Evolutionary conservation across 1,140 invertebrate genomes (phyloP).

Genomic region (Chironomus tepperi): DNA sequence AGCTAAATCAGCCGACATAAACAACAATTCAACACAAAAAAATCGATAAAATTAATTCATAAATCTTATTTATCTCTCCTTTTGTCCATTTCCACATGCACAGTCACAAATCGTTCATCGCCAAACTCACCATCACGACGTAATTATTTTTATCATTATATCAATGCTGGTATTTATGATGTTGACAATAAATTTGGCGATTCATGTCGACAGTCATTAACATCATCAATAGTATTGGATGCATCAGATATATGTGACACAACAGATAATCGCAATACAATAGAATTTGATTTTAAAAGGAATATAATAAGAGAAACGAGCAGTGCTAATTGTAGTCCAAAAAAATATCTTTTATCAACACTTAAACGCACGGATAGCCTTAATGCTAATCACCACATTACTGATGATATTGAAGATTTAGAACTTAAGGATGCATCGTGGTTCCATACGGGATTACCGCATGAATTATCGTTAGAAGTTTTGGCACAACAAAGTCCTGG

Average conservation of each 20-base stretch:
- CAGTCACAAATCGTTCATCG: slow-evolving; percentile 17
- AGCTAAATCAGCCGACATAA: too few relatives aligned
- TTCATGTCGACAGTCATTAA: slow-evolving; percentile 19
- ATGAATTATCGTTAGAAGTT: slow-evolving; percentile 71
- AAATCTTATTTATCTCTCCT: not conserved
- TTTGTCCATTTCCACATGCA: not conserved
- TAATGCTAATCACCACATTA: slow-evolving; percentile 20
- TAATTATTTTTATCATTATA: slow-evolving; percentile 19
- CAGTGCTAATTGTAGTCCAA: slow-evolving; percentile 21
- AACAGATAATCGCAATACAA: not conserved
- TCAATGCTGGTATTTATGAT: slow-evolving; percentile 21
- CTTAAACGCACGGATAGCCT: slow-evolving; percentile 18
- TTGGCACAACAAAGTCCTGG: slow-evolving; percentile 79
- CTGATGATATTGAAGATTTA: slow-evolving; percentile 49
- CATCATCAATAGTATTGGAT: slow-evolving; percentile 10
- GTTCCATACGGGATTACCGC: slow-evolving; percentile 87
- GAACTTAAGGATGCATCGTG: slow-evolving; percentile 73
- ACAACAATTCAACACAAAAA: not conserved
- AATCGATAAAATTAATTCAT: not conserved
- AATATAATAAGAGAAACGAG: slow-evolving; percentile 10
- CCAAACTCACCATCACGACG: slow-evolving; percentile 5
- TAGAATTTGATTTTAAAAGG: not conserved
- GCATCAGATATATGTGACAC: not conserved
- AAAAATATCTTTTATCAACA: not conserved
- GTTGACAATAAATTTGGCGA: slow-evolving; percentile 17